Evolutionary conservation across 2,888 invertebrate species (phyloP).

Genomic region (Palloptera scutellata): DNA sequence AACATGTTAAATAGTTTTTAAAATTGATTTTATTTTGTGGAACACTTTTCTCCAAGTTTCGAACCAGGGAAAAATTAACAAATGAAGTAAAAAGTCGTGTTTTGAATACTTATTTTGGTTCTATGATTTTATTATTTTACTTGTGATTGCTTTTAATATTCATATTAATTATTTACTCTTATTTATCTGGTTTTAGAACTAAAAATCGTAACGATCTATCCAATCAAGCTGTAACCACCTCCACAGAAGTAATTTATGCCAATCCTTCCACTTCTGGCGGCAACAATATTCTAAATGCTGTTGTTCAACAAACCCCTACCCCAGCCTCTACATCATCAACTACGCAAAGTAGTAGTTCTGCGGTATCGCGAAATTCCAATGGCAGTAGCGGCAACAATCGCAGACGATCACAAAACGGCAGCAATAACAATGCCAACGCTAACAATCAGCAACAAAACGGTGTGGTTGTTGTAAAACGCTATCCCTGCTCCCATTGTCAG

Average conservation of each 20-base stretch:
- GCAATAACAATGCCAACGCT: conserved; percentile 45
- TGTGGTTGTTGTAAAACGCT: conserved; percentile 72
- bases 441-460: conserved; percentile 50
- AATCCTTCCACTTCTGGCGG: conserved; percentile 57
- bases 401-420: conserved; percentile 50
- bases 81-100: neutral
- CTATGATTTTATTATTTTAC: neutral
- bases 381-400: conserved; percentile 38
- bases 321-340: conserved; percentile 44
- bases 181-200: conserved; percentile 43
- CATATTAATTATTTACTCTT: neutral
- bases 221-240: conserved; percentile 31
- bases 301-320: conserved; percentile 47
- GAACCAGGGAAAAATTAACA: neutral
- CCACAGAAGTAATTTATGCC: conserved; percentile 55
- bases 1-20: neutral
- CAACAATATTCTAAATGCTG: conserved; percentile 23
- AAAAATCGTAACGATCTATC: conserved; percentile 58
- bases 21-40: conserved; percentile 3
- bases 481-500: conserved; percentile 86
- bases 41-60: neutral
- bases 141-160: neutral
- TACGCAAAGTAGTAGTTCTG: conserved; percentile 40
- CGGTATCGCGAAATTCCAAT: too few relatives aligned
- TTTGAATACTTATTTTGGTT: neutral